Evolutionary conservation across 2,797 vertebrate species (phyloP), one percentile per base, ranked within the genome.

Genomic region (Odontamblyopus lacepedii): DNA sequence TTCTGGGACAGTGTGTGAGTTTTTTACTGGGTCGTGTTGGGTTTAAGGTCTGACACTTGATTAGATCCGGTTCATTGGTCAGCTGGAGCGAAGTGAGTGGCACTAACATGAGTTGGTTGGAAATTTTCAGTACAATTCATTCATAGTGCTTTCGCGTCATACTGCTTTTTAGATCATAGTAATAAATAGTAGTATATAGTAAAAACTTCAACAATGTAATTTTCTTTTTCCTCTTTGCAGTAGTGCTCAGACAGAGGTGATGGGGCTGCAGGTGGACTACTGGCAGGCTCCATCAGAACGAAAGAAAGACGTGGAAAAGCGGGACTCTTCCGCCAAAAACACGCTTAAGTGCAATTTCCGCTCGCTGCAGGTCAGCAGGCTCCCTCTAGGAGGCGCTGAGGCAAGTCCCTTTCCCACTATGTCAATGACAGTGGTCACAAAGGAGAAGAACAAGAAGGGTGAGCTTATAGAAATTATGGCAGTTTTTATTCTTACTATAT

Each of bases 401-500:
- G 89, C 86, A 1, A 79, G 91, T 38, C 80, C 94, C 80, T 93
- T 94, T 72, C 95, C 97, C 63, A 95, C 95, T 16, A 99, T 99
- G 98, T 97, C 96, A 78, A 99, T 99, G 98, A 99, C 95, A 0
- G 96, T 99, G 0, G 98, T 99, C 85, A 99, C 96, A 75, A 98
- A 99, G 92, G 98, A 99, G 91, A 99, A 99, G 91, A 98, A 99
- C 84, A 99, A 99, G 83, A 99, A 99, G 85, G 98, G 98, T 99
- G 64, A 84, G 79, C 0, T 63, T 18, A 35, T 56, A 12, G 11
- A 2, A 56, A 12, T 12, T 11, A 26, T 56, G 15, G 3, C 50
- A 51, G 50, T 51, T 51, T n/a, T n/a, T 18, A 55, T n/a, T 55
- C 53, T n/a, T 53, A n/a, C 53, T n/a, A 23, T 55, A 55, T 8